Percentiles rank a stretch among this genome's conserved stretches.
These are phyloP conservation scores for Sesamia nonagrioides DNA, from an alignment of 1,140 invertebrate species.

Conservation along the genomic window DNA sequence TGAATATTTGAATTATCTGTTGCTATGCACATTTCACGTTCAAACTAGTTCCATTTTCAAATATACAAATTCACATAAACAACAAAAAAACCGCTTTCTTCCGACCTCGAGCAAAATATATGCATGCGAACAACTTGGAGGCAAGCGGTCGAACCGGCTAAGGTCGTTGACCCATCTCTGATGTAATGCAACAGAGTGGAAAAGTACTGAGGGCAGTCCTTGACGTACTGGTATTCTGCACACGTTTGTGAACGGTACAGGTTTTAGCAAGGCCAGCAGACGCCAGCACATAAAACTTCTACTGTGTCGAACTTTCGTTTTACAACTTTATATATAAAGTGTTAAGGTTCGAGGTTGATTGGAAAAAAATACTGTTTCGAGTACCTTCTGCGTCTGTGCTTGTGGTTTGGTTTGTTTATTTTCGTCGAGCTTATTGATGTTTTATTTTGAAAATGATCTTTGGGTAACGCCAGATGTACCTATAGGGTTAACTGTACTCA, in stretches of 20 bases:
- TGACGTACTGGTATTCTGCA: constrained; percentile 3
- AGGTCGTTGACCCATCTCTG: constrained; percentile 22
- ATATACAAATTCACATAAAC: not conserved
- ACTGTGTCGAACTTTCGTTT: too few species aligned
- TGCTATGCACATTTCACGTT: not conserved
- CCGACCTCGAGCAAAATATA: constrained; percentile 32
- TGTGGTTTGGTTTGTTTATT: not conserved
- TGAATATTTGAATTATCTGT: too few species aligned
- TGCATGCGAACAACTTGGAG: not conserved
- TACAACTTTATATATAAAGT: too few species aligned
- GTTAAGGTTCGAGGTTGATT: too few species aligned
- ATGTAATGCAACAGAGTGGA: constrained; percentile 38
- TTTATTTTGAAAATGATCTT: too few species aligned
- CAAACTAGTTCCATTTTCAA: not conserved
- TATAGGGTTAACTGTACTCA: too few species aligned
- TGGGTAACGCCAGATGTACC: too few species aligned
- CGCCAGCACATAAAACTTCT: too few species aligned
- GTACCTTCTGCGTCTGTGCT: not conserved
- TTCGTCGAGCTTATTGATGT: not conserved
- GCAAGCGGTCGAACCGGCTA: constrained; percentile 12
- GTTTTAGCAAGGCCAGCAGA: not conserved
- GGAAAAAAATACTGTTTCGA: too few species aligned
- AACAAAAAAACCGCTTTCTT: constrained; percentile 34
- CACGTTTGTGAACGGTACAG: constrained; percentile 4
- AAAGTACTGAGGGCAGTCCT: constrained; percentile 33